Evolutionary conservation across 2,888 invertebrate genomes (phyloP).

Genomic region (Parasteatoda lunata): DNA sequence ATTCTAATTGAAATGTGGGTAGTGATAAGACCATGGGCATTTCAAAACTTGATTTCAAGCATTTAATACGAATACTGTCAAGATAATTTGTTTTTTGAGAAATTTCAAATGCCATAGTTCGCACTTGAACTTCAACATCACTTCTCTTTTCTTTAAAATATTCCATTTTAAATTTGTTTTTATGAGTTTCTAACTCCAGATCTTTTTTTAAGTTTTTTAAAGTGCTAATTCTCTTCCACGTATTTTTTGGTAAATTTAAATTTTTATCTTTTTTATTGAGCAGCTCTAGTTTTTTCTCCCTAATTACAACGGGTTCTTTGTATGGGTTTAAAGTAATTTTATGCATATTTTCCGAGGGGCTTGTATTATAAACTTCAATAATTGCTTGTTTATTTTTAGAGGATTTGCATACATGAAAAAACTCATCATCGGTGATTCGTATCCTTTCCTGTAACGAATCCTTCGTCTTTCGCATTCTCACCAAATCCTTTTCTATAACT

Average conservation of each 20-base stretch:
- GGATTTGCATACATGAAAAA: slow-evolving; percentile 13
- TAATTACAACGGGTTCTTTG: background rate
- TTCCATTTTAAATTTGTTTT: background rate
- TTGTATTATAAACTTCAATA: slow-evolving; percentile 25
- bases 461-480: background rate
- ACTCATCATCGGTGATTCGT: background rate
- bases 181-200: background rate
- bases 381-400: slow-evolving; percentile 26
- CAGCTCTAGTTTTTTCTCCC: too few species aligned
- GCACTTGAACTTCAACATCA: background rate
- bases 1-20: slow-evolving; percentile 22
- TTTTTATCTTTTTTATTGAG: background rate
- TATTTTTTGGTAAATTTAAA: background rate
- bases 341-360: background rate
- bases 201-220: background rate
- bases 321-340: slow-evolving; percentile 23
- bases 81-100: background rate
- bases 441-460: background rate
- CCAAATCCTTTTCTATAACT: background rate
- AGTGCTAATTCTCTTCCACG: slow-evolving; percentile 9
- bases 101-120: background rate
- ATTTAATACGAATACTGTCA: background rate
- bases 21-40: slow-evolving; percentile 3
- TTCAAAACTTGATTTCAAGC: slow-evolving; percentile 18
- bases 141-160: background rate